These are phyloP conservation scores for Antedon mediterranea DNA, from an alignment of 53 echinoderm and acorn worm species.

Conservation along the genomic window DNA sequence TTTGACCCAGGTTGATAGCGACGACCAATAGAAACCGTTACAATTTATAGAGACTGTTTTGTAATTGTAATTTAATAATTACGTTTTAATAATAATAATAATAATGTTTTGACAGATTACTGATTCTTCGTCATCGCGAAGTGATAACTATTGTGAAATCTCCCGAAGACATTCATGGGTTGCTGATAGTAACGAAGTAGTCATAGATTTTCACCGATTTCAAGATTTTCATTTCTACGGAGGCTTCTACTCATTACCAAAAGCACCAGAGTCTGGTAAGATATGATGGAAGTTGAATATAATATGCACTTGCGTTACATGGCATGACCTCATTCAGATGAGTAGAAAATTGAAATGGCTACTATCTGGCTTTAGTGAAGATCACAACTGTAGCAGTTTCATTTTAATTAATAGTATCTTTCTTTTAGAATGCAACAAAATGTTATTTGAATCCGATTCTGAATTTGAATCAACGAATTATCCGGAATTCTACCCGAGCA, in stretches of 20 bases:
- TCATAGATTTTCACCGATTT: constrained; percentile 28
- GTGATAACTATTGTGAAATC: neutral
- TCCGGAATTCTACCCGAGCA: neutral
- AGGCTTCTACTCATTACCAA: neutral
- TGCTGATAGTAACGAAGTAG: constrained; percentile 29
- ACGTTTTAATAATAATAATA: no score
- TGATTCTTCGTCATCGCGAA: neutral
- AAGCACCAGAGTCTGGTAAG: neutral
- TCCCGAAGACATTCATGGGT: constrained; percentile 5
- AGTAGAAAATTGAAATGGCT: no score
- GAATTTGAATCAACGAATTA: neutral
- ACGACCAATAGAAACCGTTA: no score
- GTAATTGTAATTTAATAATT: no score
- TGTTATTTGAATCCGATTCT: neutral
- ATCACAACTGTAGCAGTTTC: no score
- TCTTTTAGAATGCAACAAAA: neutral
- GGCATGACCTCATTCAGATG: no score
- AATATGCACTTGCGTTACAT: no score
- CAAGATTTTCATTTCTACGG: neutral
- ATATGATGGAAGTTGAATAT: neutral
- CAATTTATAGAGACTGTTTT: no score
- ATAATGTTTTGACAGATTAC: neutral
- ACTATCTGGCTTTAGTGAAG: no score
- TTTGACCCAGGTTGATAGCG: no score
- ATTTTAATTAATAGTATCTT: no score